Percentiles rank a stretch among this genome's conserved stretches.
Evolutionary conservation across 2,797 vertebrate species (phyloP).

Genomic region (Knipowitschia caucasica): DNA sequence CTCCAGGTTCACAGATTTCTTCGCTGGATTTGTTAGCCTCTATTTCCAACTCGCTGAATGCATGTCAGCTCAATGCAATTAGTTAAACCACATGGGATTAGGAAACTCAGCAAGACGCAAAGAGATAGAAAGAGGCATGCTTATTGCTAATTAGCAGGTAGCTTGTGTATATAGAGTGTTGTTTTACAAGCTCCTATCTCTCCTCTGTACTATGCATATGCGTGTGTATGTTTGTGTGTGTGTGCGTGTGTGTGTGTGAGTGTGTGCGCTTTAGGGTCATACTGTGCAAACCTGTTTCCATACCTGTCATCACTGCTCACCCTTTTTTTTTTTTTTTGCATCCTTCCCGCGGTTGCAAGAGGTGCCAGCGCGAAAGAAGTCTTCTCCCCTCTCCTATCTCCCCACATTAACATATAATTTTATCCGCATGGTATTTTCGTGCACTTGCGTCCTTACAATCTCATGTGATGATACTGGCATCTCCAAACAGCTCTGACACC

Average conservation of each 20-base stretch:
- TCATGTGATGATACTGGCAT: conserved; percentile 24
- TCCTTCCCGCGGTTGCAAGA: conserved; percentile 57
- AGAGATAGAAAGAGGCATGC: conserved; percentile 18
- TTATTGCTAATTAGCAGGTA: conserved; percentile 64
- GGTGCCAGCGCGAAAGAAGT: conserved; percentile 48
- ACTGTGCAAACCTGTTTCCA: conserved; percentile 49
- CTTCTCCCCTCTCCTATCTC: conserved; percentile 26
- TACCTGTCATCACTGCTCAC: conserved; percentile 69
- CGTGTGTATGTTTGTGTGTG: neutral
- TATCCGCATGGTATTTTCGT: conserved; percentile 32
- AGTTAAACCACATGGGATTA: conserved; percentile 64
- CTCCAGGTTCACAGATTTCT: conserved; percentile 13
- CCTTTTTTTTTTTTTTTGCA: conserved; percentile 59
- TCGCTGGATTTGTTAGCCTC: conserved; percentile 45
- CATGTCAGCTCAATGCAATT: conserved; percentile 59
- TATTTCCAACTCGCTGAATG: conserved; percentile 43
- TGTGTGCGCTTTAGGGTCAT: conserved; percentile 58
- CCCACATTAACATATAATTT: conserved; percentile 44
- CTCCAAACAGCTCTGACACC: conserved; percentile 24
- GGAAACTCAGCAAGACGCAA: conserved; percentile 46
- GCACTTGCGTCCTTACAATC: conserved; percentile 38
- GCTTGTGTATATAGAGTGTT: conserved; percentile 49
- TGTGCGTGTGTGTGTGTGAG: conserved; percentile 14
- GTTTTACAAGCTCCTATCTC: conserved; percentile 13
- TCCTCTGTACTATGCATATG: too few relatives aligned